Percentiles rank a stretch among this genome's conserved stretches.
Conservation (phyloP, 2,888 invertebrate genomes). For the Pandemis cinnamomeana region DNA sequence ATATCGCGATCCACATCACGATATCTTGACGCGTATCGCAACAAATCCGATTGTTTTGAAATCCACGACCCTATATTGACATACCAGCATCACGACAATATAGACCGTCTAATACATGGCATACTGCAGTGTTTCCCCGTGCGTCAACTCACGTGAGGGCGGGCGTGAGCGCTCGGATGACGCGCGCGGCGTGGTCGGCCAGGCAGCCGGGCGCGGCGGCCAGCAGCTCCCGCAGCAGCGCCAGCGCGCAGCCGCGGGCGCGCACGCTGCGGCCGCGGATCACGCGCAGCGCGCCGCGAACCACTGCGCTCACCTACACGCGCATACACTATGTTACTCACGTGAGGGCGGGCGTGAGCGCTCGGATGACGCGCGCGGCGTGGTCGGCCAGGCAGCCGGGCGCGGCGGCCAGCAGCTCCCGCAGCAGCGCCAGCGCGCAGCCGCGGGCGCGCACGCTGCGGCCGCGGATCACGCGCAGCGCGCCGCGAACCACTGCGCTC, state of each 20-base stretch:
- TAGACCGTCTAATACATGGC: no score
- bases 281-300: slow-evolving; percentile 95
- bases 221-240: slow-evolving; percentile 95
- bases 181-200: slow-evolving; percentile 91
- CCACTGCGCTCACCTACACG: slow-evolving; percentile 82
- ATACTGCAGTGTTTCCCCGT: no score
- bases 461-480: slow-evolving; percentile 94
- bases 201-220: slow-evolving; percentile 95
- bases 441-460: slow-evolving; percentile 88
- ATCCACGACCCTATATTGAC: no score
- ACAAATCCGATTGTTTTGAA: no score
- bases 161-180: slow-evolving; percentile 95
- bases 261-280: slow-evolving; percentile 88
- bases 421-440: slow-evolving; percentile 95
- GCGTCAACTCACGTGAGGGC: slow-evolving; percentile 86
- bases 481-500: slow-evolving; percentile 91
- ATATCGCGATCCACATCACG: no score
- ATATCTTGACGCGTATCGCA: no score
- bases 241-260: slow-evolving; percentile 94
- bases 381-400: slow-evolving; percentile 95
- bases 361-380: slow-evolving; percentile 93
- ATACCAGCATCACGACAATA: no score
- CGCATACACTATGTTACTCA: no score
- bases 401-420: slow-evolving; percentile 94
- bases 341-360: slow-evolving; percentile 94